phyloP scores from a whole-genome alignment of 1,140 invertebrate genomes.

The Drosophila rufa region DNA sequence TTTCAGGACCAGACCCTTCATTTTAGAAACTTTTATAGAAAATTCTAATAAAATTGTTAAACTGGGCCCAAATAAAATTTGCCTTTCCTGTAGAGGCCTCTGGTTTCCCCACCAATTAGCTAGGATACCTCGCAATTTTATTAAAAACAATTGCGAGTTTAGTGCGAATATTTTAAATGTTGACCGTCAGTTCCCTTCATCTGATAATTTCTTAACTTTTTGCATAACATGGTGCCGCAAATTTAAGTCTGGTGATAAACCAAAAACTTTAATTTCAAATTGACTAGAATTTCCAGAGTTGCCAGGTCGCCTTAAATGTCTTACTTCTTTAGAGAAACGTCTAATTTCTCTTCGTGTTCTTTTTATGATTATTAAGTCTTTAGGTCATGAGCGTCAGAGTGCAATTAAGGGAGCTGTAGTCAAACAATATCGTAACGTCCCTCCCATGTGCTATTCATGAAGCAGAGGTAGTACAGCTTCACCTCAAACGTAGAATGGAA shows the following conservation, averaged over 20 bases:
- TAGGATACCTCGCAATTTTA: neutral
- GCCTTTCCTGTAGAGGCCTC: neutral
- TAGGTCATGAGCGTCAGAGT: constrained; percentile 15
- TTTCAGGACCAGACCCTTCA: no score
- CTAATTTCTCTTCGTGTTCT: neutral
- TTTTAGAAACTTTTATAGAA: no score
- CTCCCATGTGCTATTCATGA: no score
- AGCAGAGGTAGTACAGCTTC: no score
- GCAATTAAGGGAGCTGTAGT: constrained; percentile 18
- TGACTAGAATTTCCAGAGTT: no score
- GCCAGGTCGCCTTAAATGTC: neutral
- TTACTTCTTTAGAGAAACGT: constrained; percentile 4
- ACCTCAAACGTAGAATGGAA: no score
- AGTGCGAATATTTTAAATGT: no score
- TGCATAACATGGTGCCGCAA: neutral
- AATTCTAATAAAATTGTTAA: no score
- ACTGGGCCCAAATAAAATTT: no score
- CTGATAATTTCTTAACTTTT: neutral
- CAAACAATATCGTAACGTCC: constrained; percentile 14
- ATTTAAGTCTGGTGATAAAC: neutral
- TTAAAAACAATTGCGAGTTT: neutral
- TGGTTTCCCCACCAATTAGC: neutral
- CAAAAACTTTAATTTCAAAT: constrained; percentile 4
- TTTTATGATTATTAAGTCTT: constrained; percentile 13
- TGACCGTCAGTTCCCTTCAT: no score